Base-by-base conservation (phyloP, 2,888 invertebrate species). In the Atherix ibis region DNA sequence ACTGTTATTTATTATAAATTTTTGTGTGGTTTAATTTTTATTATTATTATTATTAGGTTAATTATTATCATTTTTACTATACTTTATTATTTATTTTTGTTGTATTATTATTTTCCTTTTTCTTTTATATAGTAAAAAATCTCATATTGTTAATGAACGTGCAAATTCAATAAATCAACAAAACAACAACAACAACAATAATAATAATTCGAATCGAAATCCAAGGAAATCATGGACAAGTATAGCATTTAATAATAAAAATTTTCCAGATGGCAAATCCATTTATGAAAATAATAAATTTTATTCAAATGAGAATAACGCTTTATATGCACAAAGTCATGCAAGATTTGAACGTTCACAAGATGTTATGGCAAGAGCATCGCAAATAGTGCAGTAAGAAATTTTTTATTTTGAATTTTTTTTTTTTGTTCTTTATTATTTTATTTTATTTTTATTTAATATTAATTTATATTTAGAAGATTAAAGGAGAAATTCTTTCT, bases 301-400 rank as follows among this genome's bases (percentile, higher is more conserved):
- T 31, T 43, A 36, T 24, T 30, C 37, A 26, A 41, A 56, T 43
- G 48, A 47, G 49, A 50, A 46, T 49, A 48, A 35, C 40, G 38
- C 38, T 27, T 27, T 41, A 31, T 45, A 44, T 41, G 39, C 43
- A 22, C 46, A 45, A 40, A 44, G 41, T 38, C 44, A 42, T 37
- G 41, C 43, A 40, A 45, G 46, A 44, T 48, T 46, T 45, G 49
- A 44, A 40, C 45, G 46, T 26, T 46, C 45, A 40, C 75, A 77
- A 49, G 76, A 77, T 60, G 82, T 80, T 51, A 76, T 82, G 72
- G 80, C 81, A 65, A 74, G 78, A 61, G 82, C 82, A 61, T 80
- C 78, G 70, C 81, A 81, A 64, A 83, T 83, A 62, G 81, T 83
- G 62, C 80, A 81, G 83, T 83, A 82, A 70, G 82, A 72, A 27